Percentiles rank a stretch among this genome's conserved stretches.
These are phyloP conservation scores for Psettodes erumei DNA, from an alignment of 2,113 vertebrate species.

Conservation along the genomic window DNA sequence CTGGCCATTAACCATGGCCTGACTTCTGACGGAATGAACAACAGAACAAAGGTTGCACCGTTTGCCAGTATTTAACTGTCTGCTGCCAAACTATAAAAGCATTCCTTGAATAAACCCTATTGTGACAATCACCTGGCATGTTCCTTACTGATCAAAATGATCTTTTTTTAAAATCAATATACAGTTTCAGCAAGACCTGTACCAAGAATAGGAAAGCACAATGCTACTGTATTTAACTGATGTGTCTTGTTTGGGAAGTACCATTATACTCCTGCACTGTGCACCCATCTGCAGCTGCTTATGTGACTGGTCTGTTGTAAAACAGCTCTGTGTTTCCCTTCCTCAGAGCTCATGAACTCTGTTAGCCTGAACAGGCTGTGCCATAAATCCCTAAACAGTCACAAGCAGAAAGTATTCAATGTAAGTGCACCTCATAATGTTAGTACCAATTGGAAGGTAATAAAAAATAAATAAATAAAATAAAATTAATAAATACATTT, in stretches of 20 bases:
- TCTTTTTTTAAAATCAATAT: not conserved
- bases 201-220: not conserved
- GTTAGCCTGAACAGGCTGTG: conserved; percentile 3
- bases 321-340: conserved; percentile 31
- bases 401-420: conserved; percentile 45
- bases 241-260: not conserved
- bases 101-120: not conserved
- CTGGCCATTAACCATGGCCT: too few species aligned
- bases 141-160: not conserved
- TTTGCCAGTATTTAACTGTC: too few species aligned
- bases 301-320: conserved; percentile 17
- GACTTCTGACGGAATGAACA: not conserved
- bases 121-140: not conserved
- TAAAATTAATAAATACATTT: too few species aligned
- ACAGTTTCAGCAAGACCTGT: not conserved
- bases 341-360: conserved; percentile 9
- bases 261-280: not conserved
- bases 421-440: conserved; percentile 48
- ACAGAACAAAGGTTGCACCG: too few species aligned
- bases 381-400: conserved; percentile 54
- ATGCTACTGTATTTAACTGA: not conserved
- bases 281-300: conserved; percentile 1
- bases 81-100: not conserved
- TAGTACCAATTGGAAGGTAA: conserved; percentile 57
- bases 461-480: too few species aligned